phyloP scores from a whole-genome alignment of 1,140 invertebrate genomes.

The Dryas iulia region DNA sequence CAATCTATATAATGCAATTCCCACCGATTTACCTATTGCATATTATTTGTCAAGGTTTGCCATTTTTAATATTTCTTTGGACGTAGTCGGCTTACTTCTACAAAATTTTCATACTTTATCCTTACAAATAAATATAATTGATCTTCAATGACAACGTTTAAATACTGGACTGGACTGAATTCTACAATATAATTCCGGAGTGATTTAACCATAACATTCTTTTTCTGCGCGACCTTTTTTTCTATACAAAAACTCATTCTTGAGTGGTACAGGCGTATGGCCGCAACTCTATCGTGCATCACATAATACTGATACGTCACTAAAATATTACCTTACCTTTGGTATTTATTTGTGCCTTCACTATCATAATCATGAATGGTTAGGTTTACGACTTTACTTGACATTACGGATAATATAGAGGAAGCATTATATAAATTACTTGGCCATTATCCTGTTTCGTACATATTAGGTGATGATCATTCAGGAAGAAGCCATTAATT shows the following conservation, averaged over 20 bases:
- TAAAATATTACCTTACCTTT: conserved; percentile 48
- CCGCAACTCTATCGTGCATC: conserved; percentile 42
- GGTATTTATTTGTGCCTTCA: conserved; percentile 43
- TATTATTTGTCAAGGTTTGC: no score
- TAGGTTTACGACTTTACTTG: conserved; percentile 23
- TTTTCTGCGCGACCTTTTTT: background rate
- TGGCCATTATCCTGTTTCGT: background rate
- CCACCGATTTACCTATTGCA: no score
- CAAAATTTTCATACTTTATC: no score
- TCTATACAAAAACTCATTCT: conserved; percentile 3
- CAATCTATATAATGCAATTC: no score
- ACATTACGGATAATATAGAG: conserved; percentile 1
- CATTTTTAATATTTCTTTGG: no score
- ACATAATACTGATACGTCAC: conserved; percentile 41
- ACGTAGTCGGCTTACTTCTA: no score
- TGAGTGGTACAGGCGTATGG: conserved; percentile 38
- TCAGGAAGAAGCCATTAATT: no score
- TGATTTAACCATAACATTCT: no score
- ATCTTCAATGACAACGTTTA: no score
- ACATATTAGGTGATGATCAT: background rate
- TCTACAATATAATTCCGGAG: no score
- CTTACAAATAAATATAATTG: no score
- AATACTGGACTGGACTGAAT: no score
- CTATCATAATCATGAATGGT: conserved; percentile 32
- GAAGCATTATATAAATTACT: background rate